Evolutionary conservation across 2,113 vertebrate genomes (phyloP), one percentile per base, ranked within the genome.

Genomic region (Gracilinanus agilis): DNA sequence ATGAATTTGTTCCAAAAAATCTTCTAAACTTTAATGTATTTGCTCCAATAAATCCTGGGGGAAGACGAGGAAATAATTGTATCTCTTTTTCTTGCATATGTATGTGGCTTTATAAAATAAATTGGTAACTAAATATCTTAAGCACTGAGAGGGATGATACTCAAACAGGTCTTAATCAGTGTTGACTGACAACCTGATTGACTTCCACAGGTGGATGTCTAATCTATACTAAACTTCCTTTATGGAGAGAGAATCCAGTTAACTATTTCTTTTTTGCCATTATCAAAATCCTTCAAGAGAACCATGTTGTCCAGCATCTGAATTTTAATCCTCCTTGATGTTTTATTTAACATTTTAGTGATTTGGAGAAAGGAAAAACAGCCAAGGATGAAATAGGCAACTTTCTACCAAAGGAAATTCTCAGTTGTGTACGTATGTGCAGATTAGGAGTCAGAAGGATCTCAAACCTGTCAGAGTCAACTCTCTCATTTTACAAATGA

Each of bases 261-360:
- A 93, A 94, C 53, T 83, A 95, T 92, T 95, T 88, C 96, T 44
- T 34, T n/a, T n/a, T 56, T 75, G 53, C 2, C 56, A 95, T 91
- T 93, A 90, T 91, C 44, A 91, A 49, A 58, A 34, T 75, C 12
- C 9, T 95, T 93, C 53, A 92, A 58, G 3, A 95, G 10, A 91
- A 24, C 92, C 67, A 93, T 95, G 24, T 93, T 92, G 34, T 88
- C 40, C 54, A 94, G 44, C 90, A 75, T 53, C 89, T 96, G 94
- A 2, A 91, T 24, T 90, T 91, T 90, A 92, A 53, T 24, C 21
- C 24, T 94, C 91, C 8, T 91, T 27, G 54, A 7, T 24, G 9
- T 94, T 93, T 83, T 89, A 61, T 29, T 67, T 90, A 88, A 11
- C 3, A 92, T 91, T 88, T 92, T 7, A 49, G n/a, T 58, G 92